Base-by-base conservation (phyloP, 2,113 vertebrate species). In the Martes martes region DNA sequence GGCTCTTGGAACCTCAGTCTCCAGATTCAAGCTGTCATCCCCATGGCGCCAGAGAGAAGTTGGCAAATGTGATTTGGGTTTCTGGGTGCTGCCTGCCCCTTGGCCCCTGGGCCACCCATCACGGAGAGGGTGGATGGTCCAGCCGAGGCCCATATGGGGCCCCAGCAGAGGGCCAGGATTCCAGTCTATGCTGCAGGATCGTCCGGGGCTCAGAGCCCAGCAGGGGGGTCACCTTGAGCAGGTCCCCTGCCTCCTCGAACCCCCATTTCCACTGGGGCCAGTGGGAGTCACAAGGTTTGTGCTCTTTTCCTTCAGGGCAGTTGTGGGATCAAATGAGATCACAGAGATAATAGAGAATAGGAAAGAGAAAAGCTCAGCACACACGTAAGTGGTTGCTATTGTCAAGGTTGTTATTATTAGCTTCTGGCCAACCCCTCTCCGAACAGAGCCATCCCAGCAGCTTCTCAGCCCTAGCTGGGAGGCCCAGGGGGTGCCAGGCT, bases 291-390 rank as follows among this genome's bases (percentile, higher is more conserved):
- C 2, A 11, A 92, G 63, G 28, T 42, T 16, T 31, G 16, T 18
- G 36, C 42, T 73, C 33, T 50, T 24, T 45, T 33, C 63, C 91
- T 82, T 78, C 47, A 39, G 94, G 84, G 36, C 82, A 67, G 63
- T 28, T 36, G 28, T 93, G 55, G 83, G 79, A 65, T 96, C 83
- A 55, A 95, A 52, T 28, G 88, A 93, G 96, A 90, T 95, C 65
- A 24, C 2, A 4, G 45, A 89, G 91, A 96, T 78, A 88, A 76
- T 88, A 90, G 76, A 89, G 39, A 93, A 67, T 4, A 88, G 91
- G 69, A 85, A 63, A 94, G 93, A 83, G 92, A 86, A 83, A 55
- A 93, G 79, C 61, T 65, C 7, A 3, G 89, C 69, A 81, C 82
- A 65, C 74, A 50, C 24, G 8, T 15, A 81, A 81, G 69, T 67